These are phyloP conservation scores for Lepetodrilus schrolli DNA, from an alignment of 2,888 invertebrate genomes.

Conservation along the genomic window DNA sequence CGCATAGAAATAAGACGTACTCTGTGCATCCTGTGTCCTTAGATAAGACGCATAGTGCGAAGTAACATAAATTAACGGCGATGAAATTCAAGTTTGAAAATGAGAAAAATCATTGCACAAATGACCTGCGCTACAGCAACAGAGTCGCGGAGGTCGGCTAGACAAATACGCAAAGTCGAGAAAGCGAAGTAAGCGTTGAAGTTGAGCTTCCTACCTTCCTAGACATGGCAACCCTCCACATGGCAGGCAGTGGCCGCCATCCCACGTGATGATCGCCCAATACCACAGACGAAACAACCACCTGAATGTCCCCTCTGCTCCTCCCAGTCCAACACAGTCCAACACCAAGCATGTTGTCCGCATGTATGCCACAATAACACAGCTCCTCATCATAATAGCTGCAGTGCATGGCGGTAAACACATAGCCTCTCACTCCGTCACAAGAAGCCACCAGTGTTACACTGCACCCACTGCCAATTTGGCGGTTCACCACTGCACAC, in stretches of 20 bases:
- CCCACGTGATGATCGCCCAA: not conserved
- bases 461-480: slow-evolving; percentile 15
- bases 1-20: not conserved
- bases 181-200: not conserved
- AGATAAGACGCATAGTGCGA: not conserved
- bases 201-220: slow-evolving; percentile 8
- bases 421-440: not conserved
- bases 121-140: not conserved
- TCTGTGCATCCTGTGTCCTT: no score
- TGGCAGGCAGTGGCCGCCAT: not conserved
- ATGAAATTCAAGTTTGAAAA: not conserved
- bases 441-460: not conserved
- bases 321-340: not conserved
- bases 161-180: not conserved
- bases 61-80: slow-evolving; percentile 4
- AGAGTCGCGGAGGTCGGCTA: not conserved
- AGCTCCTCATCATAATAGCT: slow-evolving; percentile 13
- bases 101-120: not conserved
- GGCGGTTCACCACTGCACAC: slow-evolving; percentile 19
- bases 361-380: not conserved
- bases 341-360: not conserved
- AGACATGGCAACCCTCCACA: not conserved
- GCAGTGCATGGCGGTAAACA: not conserved
- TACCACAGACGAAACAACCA: not conserved
- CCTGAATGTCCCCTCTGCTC: not conserved